A percentile compares a stretch with the other conserved stretches of the same genome.
phyloP scores from a whole-genome alignment of 2,113 vertebrate species.

The Heterochromis multidens region DNA sequence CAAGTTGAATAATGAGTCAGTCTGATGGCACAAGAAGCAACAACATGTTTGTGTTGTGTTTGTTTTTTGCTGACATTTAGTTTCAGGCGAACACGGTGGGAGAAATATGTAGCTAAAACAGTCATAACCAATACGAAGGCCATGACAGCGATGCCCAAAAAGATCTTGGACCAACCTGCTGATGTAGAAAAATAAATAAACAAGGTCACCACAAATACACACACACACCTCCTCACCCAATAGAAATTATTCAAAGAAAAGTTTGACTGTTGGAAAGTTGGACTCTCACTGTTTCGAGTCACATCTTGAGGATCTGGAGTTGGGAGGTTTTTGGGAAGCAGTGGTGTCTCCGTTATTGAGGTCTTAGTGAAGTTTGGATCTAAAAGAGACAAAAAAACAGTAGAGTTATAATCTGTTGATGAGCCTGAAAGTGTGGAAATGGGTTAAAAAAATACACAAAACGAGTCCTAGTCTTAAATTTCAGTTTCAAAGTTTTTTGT shows the following conservation, averaged over 20 bases:
- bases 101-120: fast-evolving
- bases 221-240: fast-evolving
- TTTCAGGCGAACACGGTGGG: not conserved
- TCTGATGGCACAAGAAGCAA: fast-evolving
- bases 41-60: not conserved
- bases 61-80: not conserved
- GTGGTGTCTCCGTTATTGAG: fast-evolving
- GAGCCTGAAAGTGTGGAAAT: not conserved
- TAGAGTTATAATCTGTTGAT: not conserved
- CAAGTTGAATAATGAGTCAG: not conserved
- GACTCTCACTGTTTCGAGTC: not conserved
- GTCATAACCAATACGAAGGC: not conserved
- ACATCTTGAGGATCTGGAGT: fast-evolving
- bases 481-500: no score
- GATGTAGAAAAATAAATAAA: not conserved
- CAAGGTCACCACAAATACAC: not conserved
- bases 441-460: not conserved
- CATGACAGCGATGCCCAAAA: not conserved
- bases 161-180: not conserved
- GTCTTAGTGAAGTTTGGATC: not conserved
- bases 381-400: not conserved
- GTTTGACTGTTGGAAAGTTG: not conserved
- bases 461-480: not conserved
- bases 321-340: fast-evolving
- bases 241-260: not conserved